Conservation (phyloP, 2,113 vertebrate species). For the Tachuris rubrigastra region DNA sequence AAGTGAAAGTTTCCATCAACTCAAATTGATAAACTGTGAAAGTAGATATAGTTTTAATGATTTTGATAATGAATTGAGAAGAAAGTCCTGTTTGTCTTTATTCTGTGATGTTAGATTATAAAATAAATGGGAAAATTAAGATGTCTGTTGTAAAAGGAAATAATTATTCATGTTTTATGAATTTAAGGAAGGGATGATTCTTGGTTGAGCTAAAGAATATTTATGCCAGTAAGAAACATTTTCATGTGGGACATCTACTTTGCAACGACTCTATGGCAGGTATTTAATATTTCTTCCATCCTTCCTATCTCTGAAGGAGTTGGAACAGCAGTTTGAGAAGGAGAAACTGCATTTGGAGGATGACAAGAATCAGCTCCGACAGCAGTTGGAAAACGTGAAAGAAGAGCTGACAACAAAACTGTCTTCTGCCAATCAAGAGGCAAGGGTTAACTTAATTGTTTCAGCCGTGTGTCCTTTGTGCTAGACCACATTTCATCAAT, state of each 20-base stretch:
- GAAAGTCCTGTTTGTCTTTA: not conserved
- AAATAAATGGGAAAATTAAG: not conserved
- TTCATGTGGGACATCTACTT: not conserved
- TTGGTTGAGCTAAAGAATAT: not conserved
- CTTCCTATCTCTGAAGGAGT: conserved; percentile 78
- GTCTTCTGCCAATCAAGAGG: conserved; percentile 87
- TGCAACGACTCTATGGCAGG: not conserved
- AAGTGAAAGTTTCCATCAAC: not conserved
- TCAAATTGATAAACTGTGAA: not conserved
- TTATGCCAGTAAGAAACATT: not conserved
- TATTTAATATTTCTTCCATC: not conserved
- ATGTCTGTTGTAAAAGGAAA: not conserved
- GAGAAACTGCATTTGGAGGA: conserved; percentile 89
- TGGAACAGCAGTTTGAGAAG: conserved; percentile 91
- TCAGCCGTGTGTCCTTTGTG: not conserved
- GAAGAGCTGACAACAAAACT: conserved; percentile 88
- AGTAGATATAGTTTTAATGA: not conserved
- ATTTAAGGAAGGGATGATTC: not conserved
- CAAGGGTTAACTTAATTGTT: conserved; percentile 34
- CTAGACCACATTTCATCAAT: not conserved
- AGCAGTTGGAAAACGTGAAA: conserved; percentile 86
- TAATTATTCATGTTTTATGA: not conserved
- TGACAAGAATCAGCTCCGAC: conserved; percentile 85
- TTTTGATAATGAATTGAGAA: not conserved
- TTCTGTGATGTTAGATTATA: not conserved